Base-by-base conservation (phyloP, 2,797 vertebrate species). In the Pelobates cultripes region DNA sequence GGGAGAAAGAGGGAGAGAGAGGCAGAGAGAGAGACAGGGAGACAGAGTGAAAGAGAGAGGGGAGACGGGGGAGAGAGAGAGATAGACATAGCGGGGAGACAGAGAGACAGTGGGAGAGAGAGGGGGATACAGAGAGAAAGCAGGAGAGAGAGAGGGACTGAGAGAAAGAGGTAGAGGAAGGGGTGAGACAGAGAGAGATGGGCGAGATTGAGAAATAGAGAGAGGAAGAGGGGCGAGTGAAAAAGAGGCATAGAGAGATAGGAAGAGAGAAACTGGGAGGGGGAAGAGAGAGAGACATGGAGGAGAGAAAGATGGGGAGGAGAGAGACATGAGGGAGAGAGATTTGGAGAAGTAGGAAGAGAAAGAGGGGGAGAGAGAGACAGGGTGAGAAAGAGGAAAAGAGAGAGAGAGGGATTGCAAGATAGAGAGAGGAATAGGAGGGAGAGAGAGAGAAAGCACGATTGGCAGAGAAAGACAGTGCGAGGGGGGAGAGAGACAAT, bases 341-440 rank as follows among this genome's bases (percentile, higher is more conserved):
- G 55, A 57, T 3, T 3, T 4, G 28, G 9, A 9, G 9, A 9
- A 47, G 45, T 4, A 9, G 70, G 9, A 12, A 41, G 66, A 44
- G 44, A 67, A 77, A 81, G 79, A 63, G 10, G 69, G 28, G 81
- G 42, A 45, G 44, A 14, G 41, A 86, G 84, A 84, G 75, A 78
- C 41, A 57, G 51, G 14, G 51, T 71, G 17, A 40, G 60, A 64
- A 69, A 83, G 51, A 42, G 43, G 75, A 51, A 68, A 85, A 14
- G 13, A 5, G 5, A 14, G 55, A 57, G 5, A 57, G 55, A 3
- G 13, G 55, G 55, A 14, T 4, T 57, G 55, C 45, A 51, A 51
- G 45, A 10, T 51, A 51, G 45, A 4, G 10, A 57, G 55, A 57
- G 55, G 4, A 57, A 51, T 10, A 51, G 55, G 69, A 76, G 43